These are phyloP conservation scores for Sandelia bainsii DNA, from an alignment of 2,797 vertebrate species.

Conservation along the genomic window DNA sequence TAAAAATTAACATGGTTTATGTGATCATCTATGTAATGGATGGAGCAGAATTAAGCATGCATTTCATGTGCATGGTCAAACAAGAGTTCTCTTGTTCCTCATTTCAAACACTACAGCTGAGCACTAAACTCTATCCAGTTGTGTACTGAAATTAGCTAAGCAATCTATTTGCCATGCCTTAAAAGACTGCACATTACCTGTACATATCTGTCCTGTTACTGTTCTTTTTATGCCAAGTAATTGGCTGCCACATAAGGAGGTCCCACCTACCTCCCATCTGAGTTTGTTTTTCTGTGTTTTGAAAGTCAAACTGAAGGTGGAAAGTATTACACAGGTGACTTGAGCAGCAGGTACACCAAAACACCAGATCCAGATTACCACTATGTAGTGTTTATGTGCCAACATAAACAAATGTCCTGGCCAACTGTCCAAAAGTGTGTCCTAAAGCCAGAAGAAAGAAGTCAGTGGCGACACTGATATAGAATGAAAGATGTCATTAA, in stretches of 20 bases:
- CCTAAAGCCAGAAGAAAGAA: constrained; percentile 9
- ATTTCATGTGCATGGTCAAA: constrained; percentile 15
- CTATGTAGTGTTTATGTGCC: constrained; percentile 49
- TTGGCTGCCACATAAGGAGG: neutral
- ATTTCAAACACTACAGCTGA: constrained; percentile 43
- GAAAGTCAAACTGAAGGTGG: neutral
- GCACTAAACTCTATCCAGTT: constrained; percentile 37
- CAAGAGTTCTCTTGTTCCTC: constrained; percentile 25
- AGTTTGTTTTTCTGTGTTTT: neutral
- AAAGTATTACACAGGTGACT: constrained; percentile 52
- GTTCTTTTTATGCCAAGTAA: neutral
- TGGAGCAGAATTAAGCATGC: neutral
- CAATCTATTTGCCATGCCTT: constrained; percentile 44
- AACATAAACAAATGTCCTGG: constrained; percentile 31
- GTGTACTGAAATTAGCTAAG: constrained; percentile 58
- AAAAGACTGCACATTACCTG: constrained; percentile 3
- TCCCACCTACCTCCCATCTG: neutral
- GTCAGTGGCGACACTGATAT: neutral
- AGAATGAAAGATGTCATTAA: constrained; percentile 1
- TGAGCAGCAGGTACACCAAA: constrained; percentile 51
- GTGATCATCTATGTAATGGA: neutral
- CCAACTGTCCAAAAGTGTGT: constrained; percentile 51
- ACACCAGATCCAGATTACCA: constrained; percentile 67
- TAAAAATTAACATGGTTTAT: neutral
- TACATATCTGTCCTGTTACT: neutral